Evolutionary conservation across 2,113 vertebrate species (phyloP).

Genomic region (Gobio gobio): DNA sequence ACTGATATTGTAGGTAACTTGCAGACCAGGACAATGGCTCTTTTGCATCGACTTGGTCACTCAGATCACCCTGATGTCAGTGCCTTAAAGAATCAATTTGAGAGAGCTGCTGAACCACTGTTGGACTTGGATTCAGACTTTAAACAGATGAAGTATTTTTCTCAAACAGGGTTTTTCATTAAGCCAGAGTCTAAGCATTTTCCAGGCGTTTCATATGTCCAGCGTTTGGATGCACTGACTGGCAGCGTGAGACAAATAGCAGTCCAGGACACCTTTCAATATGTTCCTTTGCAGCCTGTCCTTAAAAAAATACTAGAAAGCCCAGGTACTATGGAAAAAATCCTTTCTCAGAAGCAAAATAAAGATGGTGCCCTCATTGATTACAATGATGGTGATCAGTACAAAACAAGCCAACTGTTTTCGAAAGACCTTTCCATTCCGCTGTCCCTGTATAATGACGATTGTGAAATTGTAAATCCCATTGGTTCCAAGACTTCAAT

Average conservation of each 20-base stretch:
- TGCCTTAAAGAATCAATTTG: neutral
- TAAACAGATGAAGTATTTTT: neutral
- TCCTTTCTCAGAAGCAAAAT: neutral
- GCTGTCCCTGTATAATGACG: neutral
- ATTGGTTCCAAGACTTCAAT: neutral
- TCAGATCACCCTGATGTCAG: neutral
- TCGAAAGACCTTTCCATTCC: conserved; percentile 11
- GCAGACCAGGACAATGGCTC: neutral
- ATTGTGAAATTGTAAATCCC: conserved; percentile 21
- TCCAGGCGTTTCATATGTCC: neutral
- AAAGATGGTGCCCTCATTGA: neutral
- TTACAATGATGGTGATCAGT: neutral
- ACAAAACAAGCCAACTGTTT: neutral
- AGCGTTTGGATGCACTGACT: too few species aligned
- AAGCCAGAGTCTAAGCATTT: neutral
- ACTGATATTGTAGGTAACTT: neutral
- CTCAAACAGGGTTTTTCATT: neutral
- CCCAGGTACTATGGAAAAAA: too few species aligned
- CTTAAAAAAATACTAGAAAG: neutral
- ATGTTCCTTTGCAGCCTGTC: neutral
- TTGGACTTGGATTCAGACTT: neutral
- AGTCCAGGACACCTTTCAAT: neutral
- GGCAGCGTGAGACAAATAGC: too few species aligned
- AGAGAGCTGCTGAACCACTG: neutral
- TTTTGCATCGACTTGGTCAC: neutral